These are phyloP conservation scores for Fulmarus glacialis DNA, from an alignment of 2,113 vertebrate genomes.

Conservation along the genomic window DNA sequence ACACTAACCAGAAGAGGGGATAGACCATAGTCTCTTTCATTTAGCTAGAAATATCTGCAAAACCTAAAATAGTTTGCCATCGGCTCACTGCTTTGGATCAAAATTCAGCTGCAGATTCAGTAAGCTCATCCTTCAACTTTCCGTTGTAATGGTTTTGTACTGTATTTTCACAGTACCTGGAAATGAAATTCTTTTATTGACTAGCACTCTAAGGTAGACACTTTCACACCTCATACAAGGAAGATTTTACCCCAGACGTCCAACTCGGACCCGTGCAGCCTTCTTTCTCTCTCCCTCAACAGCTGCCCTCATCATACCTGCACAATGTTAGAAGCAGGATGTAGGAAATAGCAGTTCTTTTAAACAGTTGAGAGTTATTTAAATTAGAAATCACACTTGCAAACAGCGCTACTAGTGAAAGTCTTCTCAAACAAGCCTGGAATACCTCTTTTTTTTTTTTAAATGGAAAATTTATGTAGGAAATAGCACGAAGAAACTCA, in stretches of 20 bases:
- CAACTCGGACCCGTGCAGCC: rapidly evolving
- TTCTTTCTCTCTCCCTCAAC: not conserved
- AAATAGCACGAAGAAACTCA: not conserved
- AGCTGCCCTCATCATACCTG: not conserved
- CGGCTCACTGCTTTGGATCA: not conserved
- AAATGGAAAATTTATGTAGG: not conserved
- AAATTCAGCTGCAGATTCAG: not conserved
- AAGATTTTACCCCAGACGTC: not conserved
- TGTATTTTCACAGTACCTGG: not conserved
- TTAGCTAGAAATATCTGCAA: not conserved
- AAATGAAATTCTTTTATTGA: not conserved
- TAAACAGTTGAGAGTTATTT: not conserved
- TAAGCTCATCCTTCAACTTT: not conserved
- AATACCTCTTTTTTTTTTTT: not conserved
- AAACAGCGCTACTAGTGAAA: not conserved
- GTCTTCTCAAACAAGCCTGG: not conserved
- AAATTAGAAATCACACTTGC: not conserved
- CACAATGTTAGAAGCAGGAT: not conserved
- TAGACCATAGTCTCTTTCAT: not conserved
- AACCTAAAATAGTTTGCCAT: not conserved
- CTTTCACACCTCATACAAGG: not conserved
- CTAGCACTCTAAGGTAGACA: not conserved
- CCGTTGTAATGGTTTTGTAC: not conserved
- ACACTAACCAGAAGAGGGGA: not conserved
- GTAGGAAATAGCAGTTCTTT: not conserved